Evolutionary conservation across 2,797 vertebrate species (phyloP).

Genomic region (Prunella strophiata): DNA sequence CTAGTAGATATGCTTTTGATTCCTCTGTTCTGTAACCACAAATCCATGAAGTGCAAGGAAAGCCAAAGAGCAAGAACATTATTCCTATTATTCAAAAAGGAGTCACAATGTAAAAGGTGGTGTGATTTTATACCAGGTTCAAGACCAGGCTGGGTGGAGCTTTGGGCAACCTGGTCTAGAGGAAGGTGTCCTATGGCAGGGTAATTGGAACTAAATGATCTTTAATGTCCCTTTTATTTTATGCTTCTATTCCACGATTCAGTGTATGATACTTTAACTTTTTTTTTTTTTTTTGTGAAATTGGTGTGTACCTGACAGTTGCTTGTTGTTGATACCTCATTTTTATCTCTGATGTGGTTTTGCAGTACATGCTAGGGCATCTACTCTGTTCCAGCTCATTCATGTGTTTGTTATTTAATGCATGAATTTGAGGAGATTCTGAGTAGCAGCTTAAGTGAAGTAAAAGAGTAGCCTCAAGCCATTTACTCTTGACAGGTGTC

Average conservation of each 20-base stretch:
- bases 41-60: not conserved
- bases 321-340: not conserved
- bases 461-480: not conserved
- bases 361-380: not conserved
- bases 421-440: not conserved
- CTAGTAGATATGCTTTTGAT: not conserved
- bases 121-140: not conserved
- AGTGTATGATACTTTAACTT: not conserved
- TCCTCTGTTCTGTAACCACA: not conserved
- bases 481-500: not conserved
- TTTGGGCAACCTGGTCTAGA: not conserved
- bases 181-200: not conserved
- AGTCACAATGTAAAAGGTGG: not conserved
- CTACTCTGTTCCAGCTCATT: not conserved
- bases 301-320: not conserved
- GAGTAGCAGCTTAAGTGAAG: not conserved
- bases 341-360: not conserved
- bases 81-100: not conserved
- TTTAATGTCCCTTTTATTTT: not conserved
- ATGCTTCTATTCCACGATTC: not conserved
- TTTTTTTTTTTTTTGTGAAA: not conserved
- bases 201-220: not conserved
- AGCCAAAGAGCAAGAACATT: not conserved
- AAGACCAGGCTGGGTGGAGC: not conserved
- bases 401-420: not conserved